Evolutionary conservation across 2,113 vertebrate genomes (phyloP).

Genomic region (Litocranius walleri): DNA sequence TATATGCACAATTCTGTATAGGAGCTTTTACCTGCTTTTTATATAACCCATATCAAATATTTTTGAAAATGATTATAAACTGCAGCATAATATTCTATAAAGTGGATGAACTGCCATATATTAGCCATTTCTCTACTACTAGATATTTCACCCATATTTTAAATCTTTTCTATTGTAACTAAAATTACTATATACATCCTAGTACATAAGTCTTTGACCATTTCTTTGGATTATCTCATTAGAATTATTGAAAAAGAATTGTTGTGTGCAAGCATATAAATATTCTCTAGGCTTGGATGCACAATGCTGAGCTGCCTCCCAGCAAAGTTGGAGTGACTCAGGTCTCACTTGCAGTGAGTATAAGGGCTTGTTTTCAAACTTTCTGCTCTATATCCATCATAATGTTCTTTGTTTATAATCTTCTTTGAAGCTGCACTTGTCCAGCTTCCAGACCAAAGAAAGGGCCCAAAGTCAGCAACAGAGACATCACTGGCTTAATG

Average conservation of each 20-base stretch:
- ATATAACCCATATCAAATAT: neutral
- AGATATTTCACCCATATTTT: neutral
- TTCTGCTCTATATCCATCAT: constrained; percentile 17
- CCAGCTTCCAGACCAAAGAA: neutral
- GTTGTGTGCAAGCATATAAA: neutral
- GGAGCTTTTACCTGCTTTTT: neutral
- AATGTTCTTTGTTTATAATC: neutral
- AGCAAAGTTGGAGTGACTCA: neutral
- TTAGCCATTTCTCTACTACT: neutral
- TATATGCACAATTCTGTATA: neutral
- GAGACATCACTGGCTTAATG: neutral
- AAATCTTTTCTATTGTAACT: constrained; percentile 22
- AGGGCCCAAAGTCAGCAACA: neutral
- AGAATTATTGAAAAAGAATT: constrained; percentile 42
- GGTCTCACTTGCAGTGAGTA: neutral
- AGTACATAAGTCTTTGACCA: constrained; percentile 8
- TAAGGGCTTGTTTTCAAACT: neutral
- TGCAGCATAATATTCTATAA: neutral
- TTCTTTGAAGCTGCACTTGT: neutral
- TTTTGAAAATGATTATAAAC: constrained; percentile 10
- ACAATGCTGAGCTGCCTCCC: neutral
- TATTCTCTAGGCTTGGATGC: neutral
- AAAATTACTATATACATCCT: neutral
- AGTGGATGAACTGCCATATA: neutral
- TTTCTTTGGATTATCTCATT: constrained; percentile 22